A percentile compares a stretch with the other conserved stretches of the same genome.
Evolutionary conservation across 2,888 invertebrate genomes (phyloP).

Genomic region (Dexiosoma caninum): DNA sequence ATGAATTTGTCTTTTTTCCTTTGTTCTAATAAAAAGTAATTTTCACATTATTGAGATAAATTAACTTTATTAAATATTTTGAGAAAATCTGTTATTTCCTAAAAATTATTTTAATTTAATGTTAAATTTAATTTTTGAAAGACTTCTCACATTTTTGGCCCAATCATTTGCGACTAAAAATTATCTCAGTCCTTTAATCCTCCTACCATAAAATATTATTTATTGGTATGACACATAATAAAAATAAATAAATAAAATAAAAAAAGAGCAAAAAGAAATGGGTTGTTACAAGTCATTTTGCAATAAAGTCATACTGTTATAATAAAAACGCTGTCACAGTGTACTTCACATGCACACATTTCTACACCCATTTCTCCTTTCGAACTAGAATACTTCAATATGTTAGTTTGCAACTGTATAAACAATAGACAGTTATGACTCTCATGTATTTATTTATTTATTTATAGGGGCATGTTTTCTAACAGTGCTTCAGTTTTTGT

Average conservation of each 20-base stretch:
- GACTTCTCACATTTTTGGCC: no score
- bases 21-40: no score
- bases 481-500: no score
- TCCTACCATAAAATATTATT: slow-evolving; percentile 26
- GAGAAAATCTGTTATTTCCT: no score
- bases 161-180: no score
- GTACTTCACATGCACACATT: slow-evolving; percentile 8
- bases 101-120: no score
- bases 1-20: no score
- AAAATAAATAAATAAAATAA: background rate
- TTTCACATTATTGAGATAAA: no score
- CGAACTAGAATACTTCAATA: background rate
- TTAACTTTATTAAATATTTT: no score
- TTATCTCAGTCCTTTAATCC: background rate
- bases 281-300: slow-evolving; percentile 52
- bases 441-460: background rate
- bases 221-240: slow-evolving; percentile 35
- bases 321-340: slow-evolving; percentile 37
- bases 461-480: no score
- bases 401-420: background rate
- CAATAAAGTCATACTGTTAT: slow-evolving; percentile 56
- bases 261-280: slow-evolving; percentile 22
- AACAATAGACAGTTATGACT: background rate
- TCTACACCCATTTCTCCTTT: slow-evolving; percentile 12
- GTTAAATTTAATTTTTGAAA: no score